Evolutionary conservation across 2,888 invertebrate species (phyloP), one percentile per base, ranked within the genome.

Genomic region (Anaspis maculata): DNA sequence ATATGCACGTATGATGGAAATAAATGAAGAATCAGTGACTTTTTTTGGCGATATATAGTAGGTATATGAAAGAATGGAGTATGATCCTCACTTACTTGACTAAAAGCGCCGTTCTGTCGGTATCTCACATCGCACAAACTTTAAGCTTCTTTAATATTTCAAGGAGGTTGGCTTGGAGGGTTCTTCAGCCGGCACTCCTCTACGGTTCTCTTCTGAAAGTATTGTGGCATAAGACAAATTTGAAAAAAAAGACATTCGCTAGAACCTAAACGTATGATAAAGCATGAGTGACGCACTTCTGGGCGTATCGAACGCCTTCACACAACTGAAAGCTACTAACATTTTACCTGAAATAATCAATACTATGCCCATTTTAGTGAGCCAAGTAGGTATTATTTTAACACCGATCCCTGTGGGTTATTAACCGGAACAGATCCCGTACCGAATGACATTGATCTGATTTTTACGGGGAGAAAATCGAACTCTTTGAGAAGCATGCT

Each of bases 41-140:
- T n/a, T n/a, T n/a, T n/a, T n/a, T n/a, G n/a, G n/a, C n/a, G n/a
- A n/a, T n/a, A n/a, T n/a, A n/a, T n/a, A n/a, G n/a, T n/a, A n/a
- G n/a, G n/a, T n/a, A n/a, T n/a, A n/a, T n/a, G n/a, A n/a, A n/a
- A n/a, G n/a, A n/a, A n/a, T n/a, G n/a, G n/a, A n/a, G n/a, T n/a
- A n/a, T n/a, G n/a, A n/a, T n/a, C n/a, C n/a, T n/a, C n/a, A n/a
- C 34, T 47, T 43, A 51, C 54, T 49, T 52, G 49, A 48, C 52
- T 45, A 51, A 54, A 30, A 54, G 51, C 42, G 54, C 54, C 54
- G 54, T 54, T 28, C 48, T 52, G 50, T 38, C 48, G 47, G 46
- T 48, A 44, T 49, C 46, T 47, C 38, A 39, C 49, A 49, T 50
- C 45, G 45, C 49, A 48, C 46, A 46, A n/a, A n/a, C 44, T 30